A percentile compares a stretch with the other conserved stretches of the same genome.
Evolutionary conservation across 2,888 invertebrate genomes (phyloP).

Genomic region (Coelopa pilipes): DNA sequence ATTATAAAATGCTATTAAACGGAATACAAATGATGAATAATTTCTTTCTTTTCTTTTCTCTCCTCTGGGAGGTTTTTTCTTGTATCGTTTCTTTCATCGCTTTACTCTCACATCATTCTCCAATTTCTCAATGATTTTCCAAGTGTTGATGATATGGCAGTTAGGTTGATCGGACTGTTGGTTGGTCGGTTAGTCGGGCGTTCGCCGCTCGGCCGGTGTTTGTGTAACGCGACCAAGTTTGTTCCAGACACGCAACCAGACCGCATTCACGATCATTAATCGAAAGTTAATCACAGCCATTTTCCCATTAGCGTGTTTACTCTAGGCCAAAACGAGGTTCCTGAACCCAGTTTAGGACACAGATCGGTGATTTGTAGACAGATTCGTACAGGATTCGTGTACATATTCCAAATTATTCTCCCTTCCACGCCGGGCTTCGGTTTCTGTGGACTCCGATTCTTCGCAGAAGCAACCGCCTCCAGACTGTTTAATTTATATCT

Average conservation of each 20-base stretch:
- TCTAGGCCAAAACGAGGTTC: too few relatives aligned
- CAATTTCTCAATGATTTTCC: not conserved
- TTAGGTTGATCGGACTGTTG: not conserved
- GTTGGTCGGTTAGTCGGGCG: not conserved
- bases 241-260: conserved; percentile 13
- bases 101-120: not conserved
- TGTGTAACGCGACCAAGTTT: conserved; percentile 2
- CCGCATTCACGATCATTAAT: conserved; percentile 3
- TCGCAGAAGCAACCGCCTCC: too few relatives aligned
- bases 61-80: not conserved
- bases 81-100: not conserved
- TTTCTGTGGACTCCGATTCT: too few relatives aligned
- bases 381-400: too few relatives aligned
- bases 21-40: conserved; percentile 7
- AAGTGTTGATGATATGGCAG: conserved; percentile 4
- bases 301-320: too few relatives aligned
- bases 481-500: too few relatives aligned
- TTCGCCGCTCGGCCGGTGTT: not conserved
- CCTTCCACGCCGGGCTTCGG: too few relatives aligned
- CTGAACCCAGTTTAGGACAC: too few relatives aligned
- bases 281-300: conserved; percentile 9
- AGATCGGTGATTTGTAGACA: too few relatives aligned
- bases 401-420: too few relatives aligned
- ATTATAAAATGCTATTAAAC: conserved; percentile 8
- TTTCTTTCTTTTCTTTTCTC: conserved; percentile 11